Base-by-base conservation (phyloP, 2,113 vertebrate genomes). In the Oenanthe oenanthe region DNA sequence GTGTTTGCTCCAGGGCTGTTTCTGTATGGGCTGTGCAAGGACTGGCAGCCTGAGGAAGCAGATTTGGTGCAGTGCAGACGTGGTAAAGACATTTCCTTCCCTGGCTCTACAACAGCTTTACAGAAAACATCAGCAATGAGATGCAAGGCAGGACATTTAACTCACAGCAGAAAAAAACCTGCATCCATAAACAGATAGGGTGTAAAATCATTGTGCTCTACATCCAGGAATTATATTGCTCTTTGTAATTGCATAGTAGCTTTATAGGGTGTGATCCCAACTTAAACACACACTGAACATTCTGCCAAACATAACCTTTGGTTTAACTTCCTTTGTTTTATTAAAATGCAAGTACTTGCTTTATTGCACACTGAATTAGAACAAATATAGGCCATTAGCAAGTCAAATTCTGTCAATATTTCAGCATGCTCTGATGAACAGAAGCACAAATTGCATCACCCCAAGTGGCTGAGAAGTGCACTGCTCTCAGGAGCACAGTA, bases 321-420 rank as follows among this genome's bases (percentile, higher is more conserved):
- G 54, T 76, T 83, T 88, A 80, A 24, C 48, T 92, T 85, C 45
- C 73, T 92, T 43, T 26, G 1, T 84, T 93, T 89, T 86, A 82
- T 79, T 70, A 82, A 91, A 89, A 97, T 76, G 66, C 66, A 95
- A 95, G 82, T 81, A 87, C 89, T 92, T 75, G 81, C 84, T 84
- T 84, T 65, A 58, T n/a, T 89, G 88, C 60, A 67, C 48, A 57
- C 31, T 68, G 93, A 89, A 88, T 82, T 61, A 90, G 51, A 92
- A 40, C 38, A 92, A 88, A 92, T 76, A 60, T 1, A 85, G 38
- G 28, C 32, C 38, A 94, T 95, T 91, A 94, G 74, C 87, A 95
- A 97, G 73, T 87, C 70, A 96, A 76, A 94, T 93, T 85, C 92
- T 95, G 81, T 47, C 81, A 61, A 1, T 82, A 79, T 87, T 94